Evolutionary conservation across 2,113 vertebrate species (phyloP), one percentile per base, ranked within the genome.

Genomic region (Podarcis raffonei): DNA sequence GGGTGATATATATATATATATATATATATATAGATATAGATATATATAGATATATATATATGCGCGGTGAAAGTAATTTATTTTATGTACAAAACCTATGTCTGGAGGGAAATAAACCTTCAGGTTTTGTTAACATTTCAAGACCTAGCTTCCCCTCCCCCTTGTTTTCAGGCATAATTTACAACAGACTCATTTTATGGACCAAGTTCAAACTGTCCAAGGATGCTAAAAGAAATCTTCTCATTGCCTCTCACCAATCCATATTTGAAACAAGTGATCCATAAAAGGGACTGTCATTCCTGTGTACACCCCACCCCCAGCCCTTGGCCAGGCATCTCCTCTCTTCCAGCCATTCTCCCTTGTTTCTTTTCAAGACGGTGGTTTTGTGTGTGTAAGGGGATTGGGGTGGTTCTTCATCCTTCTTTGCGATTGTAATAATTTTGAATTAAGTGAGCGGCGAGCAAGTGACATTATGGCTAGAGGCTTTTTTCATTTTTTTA

Each of bases 61-160:
- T 90, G 96, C 92, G 96, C 97, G 93, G 93, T 83, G 95, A 97
- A 96, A 98, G 96, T 96, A 98, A 98, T 98, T 98, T 98, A 98
- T 98, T 98, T 96, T 98, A 97, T 97, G 96, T 98, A 97, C 96
- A 96, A 96, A 97, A 88, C 94, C 81, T 92, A 82, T 20, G 90
- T 92, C 95, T 96, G 94, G 92, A 97, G 96, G 97, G 90, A 94
- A 92, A 94, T 94, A 96, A 97, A 95, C 96, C 97, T 98, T 98
- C 97, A 97, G 97, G 96, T 97, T 96, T 95, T 98, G 97, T 96
- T 97, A 96, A 96, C 97, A 97, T 97, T 96, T 97, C 72, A 97
- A 97, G 97, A 97, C 97, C 96, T 98, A 97, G 97, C 96, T 97
- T 97, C 97, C 11, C 18, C 35, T 35, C 57, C 27, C 25, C 16